phyloP scores from a whole-genome alignment of 2,113 vertebrate genomes.

The Chionodraco myersi region DNA sequence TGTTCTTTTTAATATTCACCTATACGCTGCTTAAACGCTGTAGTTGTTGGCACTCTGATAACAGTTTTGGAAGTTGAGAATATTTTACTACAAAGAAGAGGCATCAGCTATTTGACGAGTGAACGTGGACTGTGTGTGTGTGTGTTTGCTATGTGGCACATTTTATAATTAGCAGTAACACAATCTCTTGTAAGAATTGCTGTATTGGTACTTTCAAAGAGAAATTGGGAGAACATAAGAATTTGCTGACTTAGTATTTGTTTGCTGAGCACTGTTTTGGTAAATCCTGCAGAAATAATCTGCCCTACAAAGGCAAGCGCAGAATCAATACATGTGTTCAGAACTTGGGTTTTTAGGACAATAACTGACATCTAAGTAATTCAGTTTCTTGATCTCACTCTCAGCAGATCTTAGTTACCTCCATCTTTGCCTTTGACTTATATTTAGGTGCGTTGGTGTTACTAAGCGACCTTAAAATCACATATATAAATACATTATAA shows the following conservation, averaged over 20 bases:
- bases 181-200: too few species aligned
- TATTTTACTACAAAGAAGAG: constrained; percentile 46
- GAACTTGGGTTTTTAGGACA: not conserved
- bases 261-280: too few species aligned
- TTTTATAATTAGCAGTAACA: too few species aligned
- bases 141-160: too few species aligned
- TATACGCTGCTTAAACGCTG: constrained; percentile 60
- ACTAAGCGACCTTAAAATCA: not conserved
- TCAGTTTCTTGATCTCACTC: not conserved
- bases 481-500: constrained; percentile 8
- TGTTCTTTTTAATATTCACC: constrained; percentile 39
- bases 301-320: not conserved
- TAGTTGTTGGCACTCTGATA: constrained; percentile 37
- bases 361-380: not conserved
- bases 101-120: constrained; percentile 38
- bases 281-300: not conserved
- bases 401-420: not conserved
- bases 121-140: not conserved
- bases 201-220: too few species aligned
- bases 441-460: not conserved
- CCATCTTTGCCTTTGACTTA: not conserved
- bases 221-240: too few species aligned
- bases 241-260: too few species aligned
- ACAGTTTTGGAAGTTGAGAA: constrained; percentile 3
- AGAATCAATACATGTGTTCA: not conserved